Percentiles rank a stretch among this genome's conserved stretches.
These are phyloP conservation scores for Lissonota sp. DNA, from an alignment of 2,888 invertebrate genomes.

Conservation along the genomic window DNA sequence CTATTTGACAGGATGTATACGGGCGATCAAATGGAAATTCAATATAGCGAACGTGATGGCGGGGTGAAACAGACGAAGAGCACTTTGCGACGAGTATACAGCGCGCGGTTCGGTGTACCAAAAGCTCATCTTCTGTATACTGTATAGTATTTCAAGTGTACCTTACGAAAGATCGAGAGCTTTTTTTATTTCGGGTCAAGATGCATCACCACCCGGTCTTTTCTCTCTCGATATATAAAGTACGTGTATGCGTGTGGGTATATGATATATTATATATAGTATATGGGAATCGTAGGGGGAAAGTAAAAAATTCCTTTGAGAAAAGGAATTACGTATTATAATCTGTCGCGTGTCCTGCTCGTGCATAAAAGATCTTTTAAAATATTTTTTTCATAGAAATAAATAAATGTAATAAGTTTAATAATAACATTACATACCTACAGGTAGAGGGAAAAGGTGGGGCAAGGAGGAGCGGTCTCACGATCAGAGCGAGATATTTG, in stretches of 20 bases:
- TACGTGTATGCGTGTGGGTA: constrained; percentile 1
- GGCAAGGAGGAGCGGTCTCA: not conserved
- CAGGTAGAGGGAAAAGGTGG: not conserved
- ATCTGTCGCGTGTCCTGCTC: too few species aligned
- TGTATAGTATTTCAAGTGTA: constrained; percentile 40
- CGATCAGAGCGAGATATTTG: not conserved
- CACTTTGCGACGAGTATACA: constrained; percentile 15
- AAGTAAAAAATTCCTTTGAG: too few species aligned
- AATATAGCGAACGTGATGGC: constrained; percentile 4
- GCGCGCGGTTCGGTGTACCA: not conserved
- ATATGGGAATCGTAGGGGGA: too few species aligned
- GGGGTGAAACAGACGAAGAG: not conserved
- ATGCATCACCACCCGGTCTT: constrained; percentile 50
- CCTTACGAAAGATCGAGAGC: constrained; percentile 47
- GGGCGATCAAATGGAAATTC: constrained; percentile 21
- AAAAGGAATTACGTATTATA: too few species aligned
- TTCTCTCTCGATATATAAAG: constrained; percentile 1
- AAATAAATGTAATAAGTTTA: not conserved
- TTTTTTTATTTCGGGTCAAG: constrained; percentile 55
- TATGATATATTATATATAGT: not conserved
- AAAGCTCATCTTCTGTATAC: not conserved
- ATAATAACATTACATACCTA: not conserved
- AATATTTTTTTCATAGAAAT: too few species aligned
- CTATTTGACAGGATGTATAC: not conserved
- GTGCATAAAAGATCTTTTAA: too few species aligned